These are phyloP conservation scores for Telmatherina bonti DNA, from an alignment of 2,797 vertebrate species.

Conservation along the genomic window DNA sequence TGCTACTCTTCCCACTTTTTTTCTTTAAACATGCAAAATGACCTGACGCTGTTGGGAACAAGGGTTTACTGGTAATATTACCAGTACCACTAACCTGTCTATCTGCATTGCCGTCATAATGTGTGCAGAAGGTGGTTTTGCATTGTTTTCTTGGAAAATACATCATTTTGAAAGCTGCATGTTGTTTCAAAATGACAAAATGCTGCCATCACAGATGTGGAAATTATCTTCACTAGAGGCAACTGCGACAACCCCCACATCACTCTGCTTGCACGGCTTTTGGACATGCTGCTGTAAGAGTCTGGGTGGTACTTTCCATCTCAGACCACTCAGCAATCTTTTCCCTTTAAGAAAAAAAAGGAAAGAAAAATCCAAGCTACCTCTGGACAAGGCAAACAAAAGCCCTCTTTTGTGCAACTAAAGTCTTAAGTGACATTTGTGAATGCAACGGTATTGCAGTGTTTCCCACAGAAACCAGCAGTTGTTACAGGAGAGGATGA, in stretches of 20 bases:
- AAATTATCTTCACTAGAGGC: too few relatives aligned
- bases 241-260: neutral
- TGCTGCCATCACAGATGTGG: too few relatives aligned
- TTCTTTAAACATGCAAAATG: too few relatives aligned
- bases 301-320: neutral
- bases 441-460: neutral
- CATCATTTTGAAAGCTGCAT: too few relatives aligned
- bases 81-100: too few relatives aligned
- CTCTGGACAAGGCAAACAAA: neutral
- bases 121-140: too few relatives aligned
- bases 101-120: too few relatives aligned
- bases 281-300: neutral
- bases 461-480: neutral
- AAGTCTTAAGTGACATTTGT: neutral
- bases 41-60: too few relatives aligned
- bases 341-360: neutral
- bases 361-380: neutral
- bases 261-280: neutral
- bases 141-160: too few relatives aligned
- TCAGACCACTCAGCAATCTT: neutral
- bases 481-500: neutral
- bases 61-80: too few relatives aligned
- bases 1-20: too few relatives aligned
- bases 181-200: too few relatives aligned
- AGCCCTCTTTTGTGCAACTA: neutral